Conservation (phyloP, 2,888 invertebrate genomes). For the Ommatoiulus sabulosus region DNA sequence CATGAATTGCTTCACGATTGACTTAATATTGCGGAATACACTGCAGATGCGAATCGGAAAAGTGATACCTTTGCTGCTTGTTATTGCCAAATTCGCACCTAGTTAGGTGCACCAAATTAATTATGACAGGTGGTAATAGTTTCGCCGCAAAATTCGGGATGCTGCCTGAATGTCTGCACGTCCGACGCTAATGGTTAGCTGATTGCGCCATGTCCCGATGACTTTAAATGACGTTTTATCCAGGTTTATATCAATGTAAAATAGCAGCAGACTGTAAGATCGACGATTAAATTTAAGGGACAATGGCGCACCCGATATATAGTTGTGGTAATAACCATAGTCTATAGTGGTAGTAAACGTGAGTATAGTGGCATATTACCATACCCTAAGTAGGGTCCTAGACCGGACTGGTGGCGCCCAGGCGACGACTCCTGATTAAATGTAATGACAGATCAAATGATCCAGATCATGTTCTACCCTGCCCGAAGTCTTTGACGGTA, state of each 20-base stretch:
- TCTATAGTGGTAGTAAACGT: background rate
- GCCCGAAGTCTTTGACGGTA: slow-evolving; percentile 38
- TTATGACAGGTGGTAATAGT: slow-evolving; percentile 20
- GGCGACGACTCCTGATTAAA: slow-evolving; percentile 28
- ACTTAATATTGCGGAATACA: slow-evolving; percentile 18
- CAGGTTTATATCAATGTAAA: background rate
- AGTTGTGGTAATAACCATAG: too few relatives aligned
- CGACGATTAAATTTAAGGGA: too few relatives aligned
- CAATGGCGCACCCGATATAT: too few relatives aligned
- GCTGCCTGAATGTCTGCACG: slow-evolving; percentile 11
- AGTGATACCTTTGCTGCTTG: slow-evolving; percentile 34
- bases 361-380: background rate
- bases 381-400: background rate
- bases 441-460: slow-evolving; percentile 45
- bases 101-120: slow-evolving; percentile 1
- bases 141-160: background rate
- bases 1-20: background rate
- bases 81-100: background rate
- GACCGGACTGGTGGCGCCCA: slow-evolving; percentile 28
- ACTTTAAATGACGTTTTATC: background rate
- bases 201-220: background rate
- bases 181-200: background rate
- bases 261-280: background rate
- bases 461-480: slow-evolving; percentile 47
- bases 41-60: background rate